Conservation (phyloP, 35 echinoderm and acorn worm species). For the Heliocidaris erythrogramma region DNA sequence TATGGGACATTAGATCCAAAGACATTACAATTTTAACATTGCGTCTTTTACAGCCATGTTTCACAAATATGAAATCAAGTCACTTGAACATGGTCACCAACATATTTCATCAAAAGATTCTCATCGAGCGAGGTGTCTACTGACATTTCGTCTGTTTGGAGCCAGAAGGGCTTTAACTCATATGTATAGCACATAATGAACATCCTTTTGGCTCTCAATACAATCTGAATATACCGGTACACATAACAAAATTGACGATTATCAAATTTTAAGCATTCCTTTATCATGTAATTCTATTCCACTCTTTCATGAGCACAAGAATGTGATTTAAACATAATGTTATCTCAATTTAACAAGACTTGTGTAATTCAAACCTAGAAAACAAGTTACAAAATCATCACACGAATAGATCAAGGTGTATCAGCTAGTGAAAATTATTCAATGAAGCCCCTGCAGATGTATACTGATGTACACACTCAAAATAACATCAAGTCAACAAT, state of each 20-base stretch:
- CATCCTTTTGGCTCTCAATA: too few species aligned
- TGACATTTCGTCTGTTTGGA: too few species aligned
- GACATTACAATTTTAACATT: too few species aligned
- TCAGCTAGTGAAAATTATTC: background rate
- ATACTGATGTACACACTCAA: background rate
- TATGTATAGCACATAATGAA: too few species aligned
- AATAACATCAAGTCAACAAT: too few species aligned
- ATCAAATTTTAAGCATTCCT: background rate
- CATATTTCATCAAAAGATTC: too few species aligned
- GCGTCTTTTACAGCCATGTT: too few species aligned
- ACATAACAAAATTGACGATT: background rate
- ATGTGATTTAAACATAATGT: background rate
- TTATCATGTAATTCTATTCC: background rate
- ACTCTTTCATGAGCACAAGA: background rate
- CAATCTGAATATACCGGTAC: background rate
- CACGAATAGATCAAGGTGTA: background rate
- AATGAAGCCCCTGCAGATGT: background rate
- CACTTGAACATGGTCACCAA: too few species aligned
- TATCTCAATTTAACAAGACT: background rate
- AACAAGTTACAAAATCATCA: slow-evolving; percentile 1
- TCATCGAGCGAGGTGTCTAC: too few species aligned
- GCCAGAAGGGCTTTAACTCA: too few species aligned
- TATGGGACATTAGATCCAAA: too few species aligned
- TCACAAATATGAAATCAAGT: too few species aligned
- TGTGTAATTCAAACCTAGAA: background rate